A percentile compares a stretch with the other conserved stretches of the same genome.
phyloP scores from a whole-genome alignment of 2,888 invertebrate species.

The Ephialtes manifestator region DNA sequence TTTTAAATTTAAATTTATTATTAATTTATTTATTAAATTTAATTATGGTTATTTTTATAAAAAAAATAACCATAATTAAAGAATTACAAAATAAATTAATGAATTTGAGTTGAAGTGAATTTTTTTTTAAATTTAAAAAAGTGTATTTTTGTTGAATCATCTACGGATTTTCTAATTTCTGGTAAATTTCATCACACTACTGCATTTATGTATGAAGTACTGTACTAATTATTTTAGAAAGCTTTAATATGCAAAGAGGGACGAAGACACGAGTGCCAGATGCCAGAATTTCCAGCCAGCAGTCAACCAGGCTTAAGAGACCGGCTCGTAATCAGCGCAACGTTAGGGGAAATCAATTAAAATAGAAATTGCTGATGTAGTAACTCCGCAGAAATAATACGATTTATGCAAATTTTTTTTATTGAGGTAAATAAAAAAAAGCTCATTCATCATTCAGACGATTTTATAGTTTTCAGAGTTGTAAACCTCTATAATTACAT shows the following conservation, averaged over 20 bases:
- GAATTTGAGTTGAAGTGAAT: too few relatives aligned
- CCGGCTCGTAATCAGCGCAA: background rate
- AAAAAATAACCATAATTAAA: too few relatives aligned
- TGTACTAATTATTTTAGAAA: slow-evolving; percentile 47
- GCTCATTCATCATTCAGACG: background rate
- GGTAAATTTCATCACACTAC: background rate
- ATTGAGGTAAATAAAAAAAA: background rate
- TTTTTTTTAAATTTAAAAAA: too few relatives aligned
- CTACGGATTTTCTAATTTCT: background rate
- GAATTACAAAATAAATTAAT: too few relatives aligned
- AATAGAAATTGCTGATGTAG: background rate
- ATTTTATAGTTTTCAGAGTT: background rate
- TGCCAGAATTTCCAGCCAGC: background rate
- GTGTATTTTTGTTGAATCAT: too few relatives aligned
- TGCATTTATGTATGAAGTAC: background rate
- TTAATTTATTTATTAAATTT: too few relatives aligned
- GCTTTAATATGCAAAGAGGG: slow-evolving; percentile 8
- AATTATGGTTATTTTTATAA: too few relatives aligned
- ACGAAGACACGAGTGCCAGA: slow-evolving; percentile 28
- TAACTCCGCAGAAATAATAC: background rate
- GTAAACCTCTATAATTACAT: too few relatives aligned
- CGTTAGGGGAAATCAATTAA: slow-evolving; percentile 26
- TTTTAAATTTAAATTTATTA: too few relatives aligned
- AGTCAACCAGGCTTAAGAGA: background rate
- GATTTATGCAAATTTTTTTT: background rate